A percentile compares a stretch with the other conserved stretches of the same genome.
Evolutionary conservation across 2,888 invertebrate species (phyloP).

Genomic region (Chromoteleia sp.): DNA sequence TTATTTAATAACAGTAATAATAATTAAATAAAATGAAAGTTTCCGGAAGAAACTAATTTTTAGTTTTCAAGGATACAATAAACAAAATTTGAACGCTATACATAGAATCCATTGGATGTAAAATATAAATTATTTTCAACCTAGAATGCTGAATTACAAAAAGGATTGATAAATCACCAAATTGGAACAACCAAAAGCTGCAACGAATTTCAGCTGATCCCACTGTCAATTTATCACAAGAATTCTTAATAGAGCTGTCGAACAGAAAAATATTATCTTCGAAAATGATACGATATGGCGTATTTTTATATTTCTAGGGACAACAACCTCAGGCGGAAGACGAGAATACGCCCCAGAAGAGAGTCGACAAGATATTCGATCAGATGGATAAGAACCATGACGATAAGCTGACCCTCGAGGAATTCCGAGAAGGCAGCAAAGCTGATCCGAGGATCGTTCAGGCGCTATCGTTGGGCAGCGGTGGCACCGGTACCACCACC

Average conservation of each 20-base stretch:
- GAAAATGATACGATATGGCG: constrained; percentile 17
- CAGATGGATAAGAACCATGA: constrained; percentile 99
- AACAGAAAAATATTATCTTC: background rate
- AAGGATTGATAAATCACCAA: too few relatives aligned
- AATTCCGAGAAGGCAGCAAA: constrained; percentile 98
- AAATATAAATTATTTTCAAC: too few relatives aligned
- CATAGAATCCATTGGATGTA: too few relatives aligned
- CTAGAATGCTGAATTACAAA: too few relatives aligned
- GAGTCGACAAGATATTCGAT: constrained; percentile 99
- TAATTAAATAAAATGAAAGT: too few relatives aligned
- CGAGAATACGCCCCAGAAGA: constrained; percentile 96
- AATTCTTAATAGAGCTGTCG: background rate
- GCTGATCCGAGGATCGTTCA: constrained; percentile 99
- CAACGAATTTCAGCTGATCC: too few relatives aligned
- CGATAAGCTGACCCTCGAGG: constrained; percentile 97
- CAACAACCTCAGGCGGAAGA: constrained; percentile 95
- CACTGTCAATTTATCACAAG: background rate
- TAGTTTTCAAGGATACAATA: too few relatives aligned
- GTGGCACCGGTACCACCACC: constrained; percentile 82
- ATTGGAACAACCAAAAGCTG: too few relatives aligned
- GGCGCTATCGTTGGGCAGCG: constrained; percentile 94
- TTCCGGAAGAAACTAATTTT: too few relatives aligned
- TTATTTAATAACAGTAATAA: too few relatives aligned
- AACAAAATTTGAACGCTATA: too few relatives aligned
- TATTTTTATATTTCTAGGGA: constrained; percentile 87